Base-by-base conservation (phyloP, 2,888 invertebrate species). In the Orthonychiurus folsomi region DNA sequence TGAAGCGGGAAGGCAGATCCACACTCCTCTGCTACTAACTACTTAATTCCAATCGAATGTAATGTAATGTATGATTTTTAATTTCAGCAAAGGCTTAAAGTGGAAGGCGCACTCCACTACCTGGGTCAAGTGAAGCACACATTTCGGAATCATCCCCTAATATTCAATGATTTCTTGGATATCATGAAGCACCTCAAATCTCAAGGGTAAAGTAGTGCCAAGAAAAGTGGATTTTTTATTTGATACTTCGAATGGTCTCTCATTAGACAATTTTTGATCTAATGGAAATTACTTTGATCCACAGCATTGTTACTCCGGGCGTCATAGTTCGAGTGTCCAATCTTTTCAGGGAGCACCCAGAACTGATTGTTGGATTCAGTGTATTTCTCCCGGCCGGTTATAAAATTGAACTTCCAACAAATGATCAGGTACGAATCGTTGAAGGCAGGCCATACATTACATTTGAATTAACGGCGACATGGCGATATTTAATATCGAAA, bases 341-440 rank as follows among this genome's bases (percentile, higher is more conserved):
- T 77, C 82, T 95, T 63, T 96, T 96, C 80, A 87, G 89, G 75
- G 96, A 96, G 0, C 94, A 96, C 76, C 94, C 97, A 0, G 94
- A 95, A 78, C 82, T 99, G 58, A 99, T 99, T 61, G 94, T 95
- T 52, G 99, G 99, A 37, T 99, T 99, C 80, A 99, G 99, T 79
- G 96, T 97, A 28, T 99, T 99, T 79, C 82, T 99, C 64, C 99
- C 99, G 1, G 94, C 95, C 0, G 97, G 97, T n/a, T 99, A 96
- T 78, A 95, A 96, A 81, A 97, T 97, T 65, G 95, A 96, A 79
- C 92, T 96, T 37, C 37, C 5, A 15, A 5, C 5, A 5, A 37
- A 37, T 37, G 37, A 37, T 37, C 37, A 37, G 37, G 37, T 37
- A 37, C n/a, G n/a, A n/a, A n/a, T n/a, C n/a, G n/a, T n/a, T n/a